Base-by-base conservation (phyloP, 2,797 vertebrate genomes). In the Neostethus bicornis region DNA sequence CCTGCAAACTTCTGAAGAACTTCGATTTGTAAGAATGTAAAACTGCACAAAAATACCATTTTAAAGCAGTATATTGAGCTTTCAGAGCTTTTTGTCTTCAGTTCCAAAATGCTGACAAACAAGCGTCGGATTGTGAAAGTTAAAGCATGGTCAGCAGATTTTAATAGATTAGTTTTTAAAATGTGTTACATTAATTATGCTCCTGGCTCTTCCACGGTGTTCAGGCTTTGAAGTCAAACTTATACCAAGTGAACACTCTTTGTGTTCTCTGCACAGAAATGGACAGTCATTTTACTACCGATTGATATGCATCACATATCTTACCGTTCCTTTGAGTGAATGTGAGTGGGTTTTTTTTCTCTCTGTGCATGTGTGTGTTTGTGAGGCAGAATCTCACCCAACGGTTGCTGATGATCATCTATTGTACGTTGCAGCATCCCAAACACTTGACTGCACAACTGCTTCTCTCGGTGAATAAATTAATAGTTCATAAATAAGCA, bases 401-500 rank as follows among this genome's bases (percentile, higher is more conserved):
- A 83, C 66, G 53, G 71, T 73, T 9, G 21, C 24, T 73, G 83
- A 79, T 66, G 79, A 83, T 88, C 76, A 70, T 85, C 80, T 75
- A 62, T 79, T 74, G 82, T 75, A 58, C 44, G 66, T 1, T 65
- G 76, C 68, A 59, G 64, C 80, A 80, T 66, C 74, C 72, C 59
- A 39, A 76, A 83, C 88, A 90, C 87, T 87, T 80, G 75, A 84
- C 80, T 89, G 87, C 87, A 88, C 90, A 86, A 81, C 84, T 85
- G 83, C 86, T 91, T 90, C 84, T 89, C 79, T 77, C 68, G 73
- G 55, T 77, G 83, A 88, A 91, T 90, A 88, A 90, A 91, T 90
- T 87, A 90, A 87, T 85, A 84, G 84, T 85, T 88, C 82, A 91
- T 88, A 92, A 92, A 93, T 90, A 92, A 89, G 86, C 79, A 73